phyloP scores from a whole-genome alignment of 2,888 invertebrate genomes.

The Drosophila aldrichi region DNA sequence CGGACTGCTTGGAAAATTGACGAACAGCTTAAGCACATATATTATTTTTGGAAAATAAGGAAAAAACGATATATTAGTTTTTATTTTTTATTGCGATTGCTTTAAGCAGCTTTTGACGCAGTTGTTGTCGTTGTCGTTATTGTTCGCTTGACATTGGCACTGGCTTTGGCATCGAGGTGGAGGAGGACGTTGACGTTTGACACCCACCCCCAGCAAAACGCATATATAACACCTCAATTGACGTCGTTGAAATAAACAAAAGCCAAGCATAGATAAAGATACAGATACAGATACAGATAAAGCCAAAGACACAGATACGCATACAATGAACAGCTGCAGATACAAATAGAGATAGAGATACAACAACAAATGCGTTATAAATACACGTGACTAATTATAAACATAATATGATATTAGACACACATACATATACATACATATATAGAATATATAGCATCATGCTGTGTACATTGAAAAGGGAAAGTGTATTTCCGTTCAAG shows the following conservation, averaged over 20 bases:
- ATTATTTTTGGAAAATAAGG: slow-evolving; percentile 22
- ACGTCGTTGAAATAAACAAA: slow-evolving; percentile 69
- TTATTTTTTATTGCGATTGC: slow-evolving; percentile 18
- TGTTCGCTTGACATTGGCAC: slow-evolving; percentile 55
- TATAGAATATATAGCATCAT: slow-evolving; percentile 3
- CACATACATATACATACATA: slow-evolving; percentile 4
- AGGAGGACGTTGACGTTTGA: slow-evolving; percentile 62
- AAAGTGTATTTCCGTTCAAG: slow-evolving; percentile 40
- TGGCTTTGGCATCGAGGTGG: slow-evolving; percentile 34
- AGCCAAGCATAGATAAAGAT: slow-evolving; percentile 44
- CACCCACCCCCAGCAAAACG: slow-evolving; percentile 45
- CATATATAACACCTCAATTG: slow-evolving; percentile 44
- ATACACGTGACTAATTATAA: slow-evolving; percentile 67
- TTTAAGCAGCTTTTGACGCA: slow-evolving; percentile 64
- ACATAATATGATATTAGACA: slow-evolving; percentile 46
- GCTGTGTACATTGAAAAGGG: slow-evolving; percentile 39
- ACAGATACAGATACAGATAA: slow-evolving; percentile 9
- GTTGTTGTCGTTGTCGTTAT: slow-evolving; percentile 32
- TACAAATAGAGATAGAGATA: slow-evolving; percentile 26
- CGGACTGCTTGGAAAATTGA: slow-evolving; percentile 23
- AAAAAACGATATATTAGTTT: slow-evolving; percentile 6
- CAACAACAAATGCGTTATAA: slow-evolving; percentile 11
- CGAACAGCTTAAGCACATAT: slow-evolving; percentile 44
- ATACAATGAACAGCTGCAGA: neutral
- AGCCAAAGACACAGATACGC: slow-evolving; percentile 2